Base-by-base conservation (phyloP, 2,113 vertebrate species). In the Carassius auratus region DNA sequence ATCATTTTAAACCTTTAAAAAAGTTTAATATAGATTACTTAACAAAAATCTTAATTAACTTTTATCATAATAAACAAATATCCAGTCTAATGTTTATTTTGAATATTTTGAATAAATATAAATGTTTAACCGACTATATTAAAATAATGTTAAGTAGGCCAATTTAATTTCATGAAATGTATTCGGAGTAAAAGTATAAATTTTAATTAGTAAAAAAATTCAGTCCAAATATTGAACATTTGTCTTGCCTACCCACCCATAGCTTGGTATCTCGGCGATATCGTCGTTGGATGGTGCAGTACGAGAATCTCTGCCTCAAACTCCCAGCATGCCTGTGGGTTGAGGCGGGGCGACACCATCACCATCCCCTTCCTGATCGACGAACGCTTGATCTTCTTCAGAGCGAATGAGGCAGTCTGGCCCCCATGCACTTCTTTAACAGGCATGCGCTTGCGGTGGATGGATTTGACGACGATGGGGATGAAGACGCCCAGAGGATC, bases 321-420 rank as follows among this genome's bases (percentile, higher is more conserved):
- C 91, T 99, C 97, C 97, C 97, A 99, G 0, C 96, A 98, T 0
- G 97, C 97, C 90, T 97, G 97, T 61, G 97, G 97, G 91, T 96
- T 97, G 86, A 99, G 86, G 74, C 96, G 96, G 0, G 97, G 97
- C 5, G 97, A 97, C 45, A 99, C 96, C 97, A 99, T 99, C 86
- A 98, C 97, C 97, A 99, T 99, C 85, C 97, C 97, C 86, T 98
- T 99, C 89, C 97, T 94, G 89, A 99, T 99, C 48, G 96, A 96
- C 0, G 97, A 98, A 33, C 97, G 96, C 86, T 99, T 99, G 90
- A 99, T 97, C 97, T 99, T 99, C 91, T 99, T 98, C 85, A 99
- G 90, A 0, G 97, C 96, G 13, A 99, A 99, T 52, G 97, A 99
- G 8, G 97, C 97, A 0, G 97, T 99, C 94, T 99, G 97, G 19